Percentiles rank a stretch among this genome's conserved stretches.
These are phyloP conservation scores for Acanthosepion pharaonis DNA, from an alignment of 2,888 invertebrate genomes.

Conservation along the genomic window DNA sequence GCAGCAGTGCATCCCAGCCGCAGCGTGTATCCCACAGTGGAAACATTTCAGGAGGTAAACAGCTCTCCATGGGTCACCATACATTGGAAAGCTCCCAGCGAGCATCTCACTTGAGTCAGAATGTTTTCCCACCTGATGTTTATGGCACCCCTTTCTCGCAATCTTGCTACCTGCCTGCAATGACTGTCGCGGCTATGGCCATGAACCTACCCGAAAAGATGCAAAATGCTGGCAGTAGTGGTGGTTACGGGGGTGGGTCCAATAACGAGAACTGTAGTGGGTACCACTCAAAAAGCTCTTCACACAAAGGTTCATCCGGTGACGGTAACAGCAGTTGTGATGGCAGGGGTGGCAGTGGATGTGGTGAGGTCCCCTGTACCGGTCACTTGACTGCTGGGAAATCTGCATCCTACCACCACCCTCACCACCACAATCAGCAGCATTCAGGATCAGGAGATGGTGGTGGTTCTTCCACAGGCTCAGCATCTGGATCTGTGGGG, in stretches of 20 bases:
- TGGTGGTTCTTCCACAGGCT: background rate
- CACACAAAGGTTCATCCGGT: background rate
- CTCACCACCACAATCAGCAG: background rate
- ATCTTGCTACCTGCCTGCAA: background rate
- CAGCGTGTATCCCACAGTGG: background rate
- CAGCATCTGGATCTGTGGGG: background rate
- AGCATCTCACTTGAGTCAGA: background rate
- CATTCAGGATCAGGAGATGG: background rate
- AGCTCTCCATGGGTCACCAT: conserved; percentile 36
- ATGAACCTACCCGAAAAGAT: background rate
- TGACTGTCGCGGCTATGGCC: background rate
- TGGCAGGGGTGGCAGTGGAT: background rate
- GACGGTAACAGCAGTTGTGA: background rate
- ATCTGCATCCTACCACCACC: background rate
- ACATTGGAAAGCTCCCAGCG: conserved; percentile 2
- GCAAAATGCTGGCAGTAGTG: background rate
- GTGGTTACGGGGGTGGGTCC: conserved; percentile 25
- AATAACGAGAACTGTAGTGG: background rate
- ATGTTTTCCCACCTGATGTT: conserved; percentile 1
- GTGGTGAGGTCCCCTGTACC: background rate
- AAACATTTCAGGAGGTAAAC: background rate
- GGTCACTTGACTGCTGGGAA: background rate
- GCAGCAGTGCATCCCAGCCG: background rate
- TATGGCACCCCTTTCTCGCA: conserved; percentile 35
- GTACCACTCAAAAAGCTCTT: background rate